A percentile compares a stretch with the other conserved stretches of the same genome.
These are phyloP conservation scores for Nannoperca australis DNA, from an alignment of 2,797 vertebrate genomes.

Conservation along the genomic window DNA sequence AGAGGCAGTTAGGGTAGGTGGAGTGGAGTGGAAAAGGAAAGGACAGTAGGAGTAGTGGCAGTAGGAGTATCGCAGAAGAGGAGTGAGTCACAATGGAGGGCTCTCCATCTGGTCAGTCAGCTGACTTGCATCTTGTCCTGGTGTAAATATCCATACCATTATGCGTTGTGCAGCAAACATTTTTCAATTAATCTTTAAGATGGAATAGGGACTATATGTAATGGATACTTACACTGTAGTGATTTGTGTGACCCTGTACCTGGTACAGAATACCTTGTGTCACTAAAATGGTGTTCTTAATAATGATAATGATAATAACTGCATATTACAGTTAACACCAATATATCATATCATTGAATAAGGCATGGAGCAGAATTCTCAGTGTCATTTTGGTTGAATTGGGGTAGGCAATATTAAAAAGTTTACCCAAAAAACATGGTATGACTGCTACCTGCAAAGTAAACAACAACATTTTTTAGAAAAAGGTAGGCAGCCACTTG, in stretches of 20 bases:
- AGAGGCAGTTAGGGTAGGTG: conserved; percentile 53
- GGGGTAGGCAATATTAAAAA: conserved; percentile 1
- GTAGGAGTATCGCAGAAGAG: conserved; percentile 61
- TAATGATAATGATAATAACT: too few species aligned
- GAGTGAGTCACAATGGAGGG: conserved; percentile 81
- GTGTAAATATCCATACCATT: conserved; percentile 54
- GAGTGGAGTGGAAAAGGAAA: conserved; percentile 61
- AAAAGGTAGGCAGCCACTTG: background rate
- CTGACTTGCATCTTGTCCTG: conserved; percentile 62
- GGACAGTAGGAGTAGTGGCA: conserved; percentile 61
- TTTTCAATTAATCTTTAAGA: conserved; percentile 53
- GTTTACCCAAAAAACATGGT: background rate
- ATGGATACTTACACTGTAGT: conserved; percentile 38
- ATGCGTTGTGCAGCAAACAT: conserved; percentile 54
- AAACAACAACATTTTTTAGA: background rate
- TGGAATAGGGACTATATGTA: conserved; percentile 27
- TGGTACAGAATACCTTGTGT: conserved; percentile 46
- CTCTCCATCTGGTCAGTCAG: conserved; percentile 76
- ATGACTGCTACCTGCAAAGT: conserved; percentile 19
- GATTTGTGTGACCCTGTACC: conserved; percentile 46
- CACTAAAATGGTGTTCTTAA: conserved; percentile 8
- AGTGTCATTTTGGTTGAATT: conserved; percentile 19
- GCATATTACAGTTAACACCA: background rate
- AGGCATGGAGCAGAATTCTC: background rate
- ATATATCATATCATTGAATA: background rate